Evolutionary conservation across 2,113 vertebrate species (phyloP), one percentile per base, ranked within the genome.

Genomic region (Larimichthys crocea): DNA sequence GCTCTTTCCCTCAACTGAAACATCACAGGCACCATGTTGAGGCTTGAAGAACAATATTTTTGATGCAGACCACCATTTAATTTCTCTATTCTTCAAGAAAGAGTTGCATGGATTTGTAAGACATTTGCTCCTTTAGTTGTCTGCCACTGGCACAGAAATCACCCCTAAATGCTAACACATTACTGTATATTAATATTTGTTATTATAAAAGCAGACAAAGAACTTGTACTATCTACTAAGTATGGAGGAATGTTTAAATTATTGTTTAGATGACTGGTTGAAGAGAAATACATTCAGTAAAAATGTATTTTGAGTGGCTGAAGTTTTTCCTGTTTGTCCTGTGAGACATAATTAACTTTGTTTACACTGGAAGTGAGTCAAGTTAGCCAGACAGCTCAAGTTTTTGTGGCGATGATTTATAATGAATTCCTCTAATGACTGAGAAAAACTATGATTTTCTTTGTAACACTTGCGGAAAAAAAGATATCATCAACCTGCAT

Each of bases 321-420:
- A 60, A 14, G 26, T 53, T 48, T 64, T 20, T 0, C 5, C 48
- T 0, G 2, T 53, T 80, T 60, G 46, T 48, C 84, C 69, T 69
- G 42, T 48, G 71, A 66, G 60, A 79, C 60, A 19, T 15, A 70
- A 82, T 76, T 83, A 66, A 62, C 53, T 69, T 70, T 83, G 71
- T 75, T 83, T 75, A 79, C 70, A 44, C 14, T 61, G 48, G 61
- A 61, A 82, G 56, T 8, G 29, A 77, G 49, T 67, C n/a, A 16
- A 74, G 24, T 35, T 74, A 62, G 15, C 61, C 31, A 59, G 16
- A 71, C 29, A 71, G 26, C 68, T 12, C 20, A 66, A 29, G 66
- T 68, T 53, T 31, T n/a, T 53, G 29, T 52, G 44, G 44, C 29
- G 62, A 16, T 56, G 9, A 49, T 72, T 49, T 65, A 48, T 57